These are phyloP conservation scores for Galleria mellonella DNA, from an alignment of 1,140 invertebrate genomes.

Conservation along the genomic window DNA sequence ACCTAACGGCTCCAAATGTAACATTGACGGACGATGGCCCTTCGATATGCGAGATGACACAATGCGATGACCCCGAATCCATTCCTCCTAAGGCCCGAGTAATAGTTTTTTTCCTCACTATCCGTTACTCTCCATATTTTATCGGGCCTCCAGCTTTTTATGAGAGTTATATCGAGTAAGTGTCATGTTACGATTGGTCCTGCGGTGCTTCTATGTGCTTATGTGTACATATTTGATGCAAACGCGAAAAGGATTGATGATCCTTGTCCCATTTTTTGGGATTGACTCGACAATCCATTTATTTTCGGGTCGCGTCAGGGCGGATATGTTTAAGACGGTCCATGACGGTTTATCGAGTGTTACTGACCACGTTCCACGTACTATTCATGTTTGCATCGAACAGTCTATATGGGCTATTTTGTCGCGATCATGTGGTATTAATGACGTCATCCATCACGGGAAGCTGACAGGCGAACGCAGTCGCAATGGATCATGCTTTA, in stretches of 20 bases:
- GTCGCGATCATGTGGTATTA: constrained; percentile 22
- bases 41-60: constrained; percentile 47
- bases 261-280: constrained; percentile 28
- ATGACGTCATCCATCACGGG: constrained; percentile 50
- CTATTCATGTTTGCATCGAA: constrained; percentile 13
- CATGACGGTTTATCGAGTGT: not conserved
- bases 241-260: constrained; percentile 39
- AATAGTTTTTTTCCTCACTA: constrained; percentile 45
- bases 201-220: constrained; percentile 12
- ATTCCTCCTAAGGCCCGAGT: constrained; percentile 35
- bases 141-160: constrained; percentile 32
- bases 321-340: constrained; percentile 1
- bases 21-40: constrained; percentile 33
- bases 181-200: constrained; percentile 29
- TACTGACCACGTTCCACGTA: not conserved
- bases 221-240: constrained; percentile 46
- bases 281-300: constrained; percentile 30
- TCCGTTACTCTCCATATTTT: constrained; percentile 42
- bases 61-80: constrained; percentile 52
- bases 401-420: constrained; percentile 14
- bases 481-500: constrained; percentile 19
- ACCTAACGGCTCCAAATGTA: constrained; percentile 7
- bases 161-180: constrained; percentile 39
- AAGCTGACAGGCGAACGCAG: constrained; percentile 26
- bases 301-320: constrained; percentile 11